Evolutionary conservation across 2,113 vertebrate genomes (phyloP).

Genomic region (Fregetta grallaria): DNA sequence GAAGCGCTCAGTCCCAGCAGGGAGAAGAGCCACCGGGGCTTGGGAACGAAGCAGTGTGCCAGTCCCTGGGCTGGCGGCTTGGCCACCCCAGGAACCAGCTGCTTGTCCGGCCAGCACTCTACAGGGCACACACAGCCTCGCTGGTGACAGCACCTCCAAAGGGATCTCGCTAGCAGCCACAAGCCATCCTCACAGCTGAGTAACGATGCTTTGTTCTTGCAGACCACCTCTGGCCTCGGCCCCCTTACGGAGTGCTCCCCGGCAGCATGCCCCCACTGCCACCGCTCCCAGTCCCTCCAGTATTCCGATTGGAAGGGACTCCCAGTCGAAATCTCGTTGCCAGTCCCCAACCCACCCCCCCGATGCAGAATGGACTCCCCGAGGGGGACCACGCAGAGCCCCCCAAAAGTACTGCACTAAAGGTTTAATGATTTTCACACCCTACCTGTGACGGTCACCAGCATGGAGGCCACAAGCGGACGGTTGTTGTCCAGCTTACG

Average conservation of each 20-base stretch:
- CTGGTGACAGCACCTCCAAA: neutral
- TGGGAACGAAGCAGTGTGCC: neutral
- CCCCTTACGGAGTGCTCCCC: neutral
- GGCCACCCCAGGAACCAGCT: neutral
- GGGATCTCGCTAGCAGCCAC: neutral
- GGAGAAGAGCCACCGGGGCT: neutral
- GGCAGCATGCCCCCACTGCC: neutral
- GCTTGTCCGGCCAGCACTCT: neutral
- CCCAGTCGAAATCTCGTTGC: neutral
- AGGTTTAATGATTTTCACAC: neutral
- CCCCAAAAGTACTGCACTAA: neutral
- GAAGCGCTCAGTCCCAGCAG: fast-evolving
- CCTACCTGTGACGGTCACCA: slow-evolving; percentile 97
- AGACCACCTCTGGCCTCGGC: neutral
- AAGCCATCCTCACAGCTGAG: neutral
- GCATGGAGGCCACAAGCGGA: slow-evolving; percentile 93
- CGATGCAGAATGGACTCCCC: fast-evolving
- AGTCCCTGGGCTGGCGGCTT: neutral
- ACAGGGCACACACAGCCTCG: fast-evolving
- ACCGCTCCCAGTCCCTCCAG: neutral
- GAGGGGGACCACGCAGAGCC: fast-evolving
- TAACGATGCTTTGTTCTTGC: slow-evolving; percentile 51
- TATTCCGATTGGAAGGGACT: neutral
- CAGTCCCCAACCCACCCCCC: neutral
- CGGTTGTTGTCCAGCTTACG: slow-evolving; percentile 98